phyloP scores from a whole-genome alignment of 2,797 vertebrate species.

The Loris lydekkerianus region DNA sequence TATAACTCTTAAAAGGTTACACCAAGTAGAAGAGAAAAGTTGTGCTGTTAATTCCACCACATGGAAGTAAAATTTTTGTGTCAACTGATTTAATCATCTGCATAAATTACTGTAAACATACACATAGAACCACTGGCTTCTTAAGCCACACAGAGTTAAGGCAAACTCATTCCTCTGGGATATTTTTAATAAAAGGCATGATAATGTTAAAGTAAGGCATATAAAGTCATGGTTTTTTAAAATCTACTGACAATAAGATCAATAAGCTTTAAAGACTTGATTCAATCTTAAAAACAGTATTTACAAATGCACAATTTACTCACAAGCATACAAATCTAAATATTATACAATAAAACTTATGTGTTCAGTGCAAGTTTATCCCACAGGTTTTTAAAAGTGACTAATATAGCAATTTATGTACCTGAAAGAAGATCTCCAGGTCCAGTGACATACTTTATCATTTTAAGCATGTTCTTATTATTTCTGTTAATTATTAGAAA shows the following conservation, averaged over 20 bases:
- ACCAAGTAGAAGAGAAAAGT: background rate
- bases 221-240: constrained; percentile 76
- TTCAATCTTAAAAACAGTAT: constrained; percentile 77
- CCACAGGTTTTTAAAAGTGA: constrained; percentile 85
- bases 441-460: constrained; percentile 43
- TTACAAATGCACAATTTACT: constrained; percentile 85
- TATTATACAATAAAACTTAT: constrained; percentile 85
- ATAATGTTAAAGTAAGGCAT: constrained; percentile 65
- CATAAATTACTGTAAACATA: constrained; percentile 42
- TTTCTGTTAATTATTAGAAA: constrained; percentile 56
- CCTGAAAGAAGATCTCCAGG: constrained; percentile 69
- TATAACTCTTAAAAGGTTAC: constrained; percentile 67
- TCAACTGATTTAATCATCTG: constrained; percentile 49
- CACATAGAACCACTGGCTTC: constrained; percentile 34
- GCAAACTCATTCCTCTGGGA: constrained; percentile 49
- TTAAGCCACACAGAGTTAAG: constrained; percentile 63
- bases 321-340: constrained; percentile 84
- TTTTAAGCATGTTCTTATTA: constrained; percentile 51
- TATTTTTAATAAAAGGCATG: constrained; percentile 62
- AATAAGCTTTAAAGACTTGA: constrained; percentile 79
- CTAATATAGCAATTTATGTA: constrained; percentile 56
- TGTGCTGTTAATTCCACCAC: constrained; percentile 61
- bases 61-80: background rate
- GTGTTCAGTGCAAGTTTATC: constrained; percentile 88
- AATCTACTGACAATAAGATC: constrained; percentile 71